These are phyloP conservation scores for Euplagia quadripunctaria DNA, from an alignment of 2,888 invertebrate species.

Conservation along the genomic window DNA sequence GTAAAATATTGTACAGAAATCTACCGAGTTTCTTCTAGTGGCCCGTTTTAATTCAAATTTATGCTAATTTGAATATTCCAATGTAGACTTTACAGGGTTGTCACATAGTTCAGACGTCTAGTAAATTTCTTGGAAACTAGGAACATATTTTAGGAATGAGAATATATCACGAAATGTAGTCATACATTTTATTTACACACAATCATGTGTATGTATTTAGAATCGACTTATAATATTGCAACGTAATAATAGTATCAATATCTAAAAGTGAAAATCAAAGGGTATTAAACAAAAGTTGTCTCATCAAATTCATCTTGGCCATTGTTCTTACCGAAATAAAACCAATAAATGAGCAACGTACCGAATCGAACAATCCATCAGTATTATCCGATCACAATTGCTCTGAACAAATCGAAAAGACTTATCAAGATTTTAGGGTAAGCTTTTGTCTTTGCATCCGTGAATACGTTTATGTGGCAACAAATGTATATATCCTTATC, in stretches of 20 bases:
- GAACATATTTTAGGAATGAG: not conserved
- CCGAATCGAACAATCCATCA: conserved; percentile 12
- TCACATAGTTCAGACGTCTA: not conserved
- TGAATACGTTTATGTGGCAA: conserved; percentile 1
- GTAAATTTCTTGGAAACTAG: not conserved
- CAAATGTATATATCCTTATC: not conserved
- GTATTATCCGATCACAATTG: conserved; percentile 6
- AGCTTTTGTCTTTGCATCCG: conserved; percentile 4
- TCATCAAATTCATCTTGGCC: not conserved
- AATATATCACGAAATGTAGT: not conserved
- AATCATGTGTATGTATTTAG: not conserved
- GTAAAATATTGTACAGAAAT: conserved; percentile 60
- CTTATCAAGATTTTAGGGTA: conserved; percentile 5
- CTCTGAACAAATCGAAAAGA: conserved; percentile 11
- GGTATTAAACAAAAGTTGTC: not conserved
- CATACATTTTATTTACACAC: not conserved
- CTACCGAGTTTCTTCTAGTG: conserved; percentile 42
- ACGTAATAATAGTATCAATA: too few relatives aligned
- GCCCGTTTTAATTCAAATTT: conserved; percentile 70
- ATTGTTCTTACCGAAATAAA: not conserved
- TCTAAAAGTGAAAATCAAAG: not conserved
- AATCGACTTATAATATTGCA: too few relatives aligned
- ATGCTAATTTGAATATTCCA: conserved; percentile 59
- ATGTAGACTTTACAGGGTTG: conserved; percentile 22
- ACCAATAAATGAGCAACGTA: conserved; percentile 1